phyloP scores from a whole-genome alignment of 2,113 vertebrate species.

The Capreolus pygargus region DNA sequence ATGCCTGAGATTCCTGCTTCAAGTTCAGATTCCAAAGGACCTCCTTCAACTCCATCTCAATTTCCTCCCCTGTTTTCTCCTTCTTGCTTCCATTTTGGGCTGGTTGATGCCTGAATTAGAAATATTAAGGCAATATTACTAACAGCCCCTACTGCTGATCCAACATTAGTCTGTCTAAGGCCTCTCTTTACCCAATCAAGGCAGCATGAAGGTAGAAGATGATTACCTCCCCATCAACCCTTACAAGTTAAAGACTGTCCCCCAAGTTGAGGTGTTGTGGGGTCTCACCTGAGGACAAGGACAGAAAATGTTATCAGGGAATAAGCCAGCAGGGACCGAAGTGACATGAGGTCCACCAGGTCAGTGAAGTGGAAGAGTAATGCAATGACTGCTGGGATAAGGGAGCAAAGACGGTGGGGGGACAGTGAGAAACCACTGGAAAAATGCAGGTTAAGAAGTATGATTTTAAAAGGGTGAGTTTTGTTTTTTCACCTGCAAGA shows the following conservation, averaged over 20 bases:
- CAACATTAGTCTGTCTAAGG: not conserved
- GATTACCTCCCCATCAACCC: too few relatives aligned
- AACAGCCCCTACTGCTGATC: not conserved
- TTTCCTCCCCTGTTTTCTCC: not conserved
- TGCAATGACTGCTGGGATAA: too few relatives aligned
- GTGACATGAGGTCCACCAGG: too few relatives aligned
- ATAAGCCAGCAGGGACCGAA: too few relatives aligned
- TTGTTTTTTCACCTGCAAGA: not conserved
- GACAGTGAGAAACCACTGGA: too few relatives aligned
- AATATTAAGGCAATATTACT: not conserved
- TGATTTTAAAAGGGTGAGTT: not conserved
- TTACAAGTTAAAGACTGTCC: too few relatives aligned
- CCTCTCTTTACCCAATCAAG: not conserved
- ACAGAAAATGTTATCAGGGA: too few relatives aligned
- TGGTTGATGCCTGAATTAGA: not conserved
- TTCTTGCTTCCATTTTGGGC: fast-evolving
- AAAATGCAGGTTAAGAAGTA: too few relatives aligned
- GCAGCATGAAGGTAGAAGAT: not conserved
- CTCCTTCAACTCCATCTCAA: not conserved
- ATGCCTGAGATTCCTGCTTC: not conserved
- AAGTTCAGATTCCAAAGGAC: not conserved
- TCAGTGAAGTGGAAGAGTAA: too few relatives aligned
- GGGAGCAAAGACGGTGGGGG: too few relatives aligned
- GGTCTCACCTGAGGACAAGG: too few relatives aligned
- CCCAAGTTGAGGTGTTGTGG: too few relatives aligned